Base-by-base conservation (phyloP, 2,113 vertebrate species). In the Carlito syrichta region DNA sequence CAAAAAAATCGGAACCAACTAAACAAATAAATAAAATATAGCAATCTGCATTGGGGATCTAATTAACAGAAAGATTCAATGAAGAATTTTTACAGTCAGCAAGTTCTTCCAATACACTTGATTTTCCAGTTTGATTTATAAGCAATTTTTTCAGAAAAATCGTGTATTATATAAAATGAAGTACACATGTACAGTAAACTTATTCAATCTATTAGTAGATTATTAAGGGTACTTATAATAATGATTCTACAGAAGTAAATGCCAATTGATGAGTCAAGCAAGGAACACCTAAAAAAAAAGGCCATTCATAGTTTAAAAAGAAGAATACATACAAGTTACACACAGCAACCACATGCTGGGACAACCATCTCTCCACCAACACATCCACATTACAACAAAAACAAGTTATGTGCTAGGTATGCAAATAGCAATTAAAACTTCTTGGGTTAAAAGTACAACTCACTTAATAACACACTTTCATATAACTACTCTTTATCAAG, bases 241-340 rank as follows among this genome's bases (percentile, higher is more conserved):
- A 96, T 98, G 98, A 98, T 97, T 98, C 98, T 98, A 97, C 40
- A 97, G 92, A 98, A 97, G 91, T 97, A 87, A 88, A 96, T 74
- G 92, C 74, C 89, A 98, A 94, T 45, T 38, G 88, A 96, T 97
- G 97, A 98, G 48, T 96, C 94, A 98, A 98, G 98, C 98, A 98
- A 97, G 92, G 58, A 73, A 97, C 56, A 95, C 45, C 79, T 93
- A 60, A 96, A 95, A 84, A n/a, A 19, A 78, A 95, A 81, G n/a
- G 86, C 69, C 91, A 93, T 74, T 93, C 84, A 4, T 22, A 78
- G 50, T 89, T 69, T 69, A 82, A 97, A 84, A 73, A 58, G 50
- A 32, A 93, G 56, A 68, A 48, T 43, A 73, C 82, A 92, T 32
- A 94, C 81, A 71, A 50, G 54, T 50, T 83, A 94, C 45, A 96